Conservation (phyloP, 2,888 invertebrate species). For the Diaperis boleti region DNA sequence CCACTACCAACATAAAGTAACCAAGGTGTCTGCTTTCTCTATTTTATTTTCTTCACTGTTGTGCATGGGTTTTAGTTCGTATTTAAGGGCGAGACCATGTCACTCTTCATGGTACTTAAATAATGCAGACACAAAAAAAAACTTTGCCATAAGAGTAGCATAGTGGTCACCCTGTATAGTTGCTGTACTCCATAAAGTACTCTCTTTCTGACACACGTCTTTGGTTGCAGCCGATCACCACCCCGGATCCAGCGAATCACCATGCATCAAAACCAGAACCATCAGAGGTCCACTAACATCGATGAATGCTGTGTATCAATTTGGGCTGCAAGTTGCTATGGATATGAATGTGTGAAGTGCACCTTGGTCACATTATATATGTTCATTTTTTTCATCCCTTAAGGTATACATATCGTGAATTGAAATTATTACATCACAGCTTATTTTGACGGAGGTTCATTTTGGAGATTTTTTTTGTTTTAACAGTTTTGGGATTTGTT, state of each 20-base stretch:
- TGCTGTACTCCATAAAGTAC: too few relatives aligned
- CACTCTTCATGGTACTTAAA: too few relatives aligned
- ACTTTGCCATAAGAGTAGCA: too few relatives aligned
- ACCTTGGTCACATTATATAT: conserved; percentile 52
- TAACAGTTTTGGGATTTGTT: conserved; percentile 5
- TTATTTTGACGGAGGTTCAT: conserved; percentile 43
- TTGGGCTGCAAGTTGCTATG: conserved; percentile 54
- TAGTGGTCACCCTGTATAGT: too few relatives aligned
- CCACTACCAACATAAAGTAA: conserved; percentile 51
- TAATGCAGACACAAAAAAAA: too few relatives aligned
- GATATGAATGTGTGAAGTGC: conserved; percentile 58
- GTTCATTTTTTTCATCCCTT: conserved; percentile 45
- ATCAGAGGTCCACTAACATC: conserved; percentile 83
- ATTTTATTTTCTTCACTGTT: conserved; percentile 5
- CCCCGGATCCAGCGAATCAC: conserved; percentile 87
- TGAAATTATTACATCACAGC: conserved; percentile 47
- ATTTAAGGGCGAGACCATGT: neutral
- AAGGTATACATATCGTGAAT: conserved; percentile 60
- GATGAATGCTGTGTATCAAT: conserved; percentile 48
- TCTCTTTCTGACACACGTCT: conserved; percentile 4
- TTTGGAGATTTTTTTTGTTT: conserved; percentile 37
- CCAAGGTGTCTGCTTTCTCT: conserved; percentile 44
- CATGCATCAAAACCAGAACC: conserved; percentile 84
- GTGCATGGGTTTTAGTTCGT: conserved; percentile 4
- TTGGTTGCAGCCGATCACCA: conserved; percentile 79